Percentiles rank a stretch among this genome's conserved stretches.
phyloP scores from a whole-genome alignment of 2,888 invertebrate species.

The Trichogramma dendrolimi region DNA sequence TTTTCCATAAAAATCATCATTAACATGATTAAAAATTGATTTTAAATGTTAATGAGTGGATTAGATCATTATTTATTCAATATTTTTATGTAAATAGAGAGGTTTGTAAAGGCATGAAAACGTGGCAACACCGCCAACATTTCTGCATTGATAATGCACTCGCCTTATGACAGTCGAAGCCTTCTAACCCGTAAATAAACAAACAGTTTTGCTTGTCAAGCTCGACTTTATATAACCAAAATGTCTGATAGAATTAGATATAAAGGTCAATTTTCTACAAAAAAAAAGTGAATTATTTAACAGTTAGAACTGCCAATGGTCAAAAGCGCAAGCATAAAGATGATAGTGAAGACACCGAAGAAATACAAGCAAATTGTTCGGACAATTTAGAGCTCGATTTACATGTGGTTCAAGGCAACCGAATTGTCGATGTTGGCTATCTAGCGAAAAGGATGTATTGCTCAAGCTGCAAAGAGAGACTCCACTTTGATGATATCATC shows the following conservation, averaged over 20 bases:
- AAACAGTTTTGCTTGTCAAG: too few relatives aligned
- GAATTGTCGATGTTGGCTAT: not conserved
- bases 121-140: too few relatives aligned
- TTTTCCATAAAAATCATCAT: not conserved
- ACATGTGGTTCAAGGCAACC: not conserved
- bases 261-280: too few relatives aligned
- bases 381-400: not conserved
- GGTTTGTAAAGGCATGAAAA: not conserved
- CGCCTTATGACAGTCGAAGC: too few relatives aligned
- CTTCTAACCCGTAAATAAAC: too few relatives aligned
- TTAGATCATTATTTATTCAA: not conserved
- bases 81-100: not conserved
- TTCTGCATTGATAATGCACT: too few relatives aligned
- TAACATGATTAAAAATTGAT: not conserved
- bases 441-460: not conserved
- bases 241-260: too few relatives aligned
- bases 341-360: too few relatives aligned
- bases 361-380: not conserved
- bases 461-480: not conserved
- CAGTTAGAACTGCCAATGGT: too few relatives aligned
- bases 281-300: too few relatives aligned
- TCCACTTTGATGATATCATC: not conserved
- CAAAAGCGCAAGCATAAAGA: too few relatives aligned
- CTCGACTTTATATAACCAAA: too few relatives aligned
- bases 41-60: not conserved